These are phyloP conservation scores for Odontocerum albicorne DNA, from an alignment of 2,888 invertebrate species.

Conservation along the genomic window DNA sequence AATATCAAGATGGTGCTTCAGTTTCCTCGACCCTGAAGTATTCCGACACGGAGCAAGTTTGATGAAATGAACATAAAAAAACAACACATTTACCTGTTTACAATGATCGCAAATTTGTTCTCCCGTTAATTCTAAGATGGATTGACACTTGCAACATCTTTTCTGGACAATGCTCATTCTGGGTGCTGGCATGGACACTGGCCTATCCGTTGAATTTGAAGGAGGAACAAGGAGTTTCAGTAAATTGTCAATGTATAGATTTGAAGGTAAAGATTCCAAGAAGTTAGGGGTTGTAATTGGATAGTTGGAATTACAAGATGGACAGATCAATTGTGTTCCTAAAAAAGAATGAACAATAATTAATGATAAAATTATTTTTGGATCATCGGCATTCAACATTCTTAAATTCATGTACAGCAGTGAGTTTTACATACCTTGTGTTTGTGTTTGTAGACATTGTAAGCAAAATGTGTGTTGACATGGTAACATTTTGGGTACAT, in stretches of 20 bases:
- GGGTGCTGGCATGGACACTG: slow-evolving; percentile 24
- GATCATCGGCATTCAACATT: too few species aligned
- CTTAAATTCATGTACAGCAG: too few species aligned
- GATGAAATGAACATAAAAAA: too few species aligned
- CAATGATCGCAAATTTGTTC: slow-evolving; percentile 60
- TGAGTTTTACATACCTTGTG: slow-evolving; percentile 44
- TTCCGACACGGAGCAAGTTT: too few species aligned
- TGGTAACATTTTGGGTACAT: slow-evolving; percentile 63
- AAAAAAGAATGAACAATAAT: slow-evolving; percentile 13
- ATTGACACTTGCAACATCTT: slow-evolving; percentile 47
- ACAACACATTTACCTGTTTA: slow-evolving; percentile 56
- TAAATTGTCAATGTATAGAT: slow-evolving; percentile 67
- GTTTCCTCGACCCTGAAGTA: too few species aligned
- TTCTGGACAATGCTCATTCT: slow-evolving; percentile 40
- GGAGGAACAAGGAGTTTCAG: slow-evolving; percentile 53
- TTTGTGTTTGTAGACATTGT: slow-evolving; percentile 58
- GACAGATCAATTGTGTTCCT: slow-evolving; percentile 49
- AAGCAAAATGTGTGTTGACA: slow-evolving; percentile 70
- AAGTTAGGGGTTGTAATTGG: slow-evolving; percentile 54
- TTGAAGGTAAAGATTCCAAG: slow-evolving; percentile 63
- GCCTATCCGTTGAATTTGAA: slow-evolving; percentile 30
- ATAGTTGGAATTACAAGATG: slow-evolving; percentile 58
- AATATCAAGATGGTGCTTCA: too few species aligned
- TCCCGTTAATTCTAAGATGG: slow-evolving; percentile 11
- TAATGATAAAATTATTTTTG: background rate